A percentile compares a stretch with the other conserved stretches of the same genome.
Conservation (phyloP, 64 coral and sea anemone species). For the Dendrophyllia cribrosa region DNA sequence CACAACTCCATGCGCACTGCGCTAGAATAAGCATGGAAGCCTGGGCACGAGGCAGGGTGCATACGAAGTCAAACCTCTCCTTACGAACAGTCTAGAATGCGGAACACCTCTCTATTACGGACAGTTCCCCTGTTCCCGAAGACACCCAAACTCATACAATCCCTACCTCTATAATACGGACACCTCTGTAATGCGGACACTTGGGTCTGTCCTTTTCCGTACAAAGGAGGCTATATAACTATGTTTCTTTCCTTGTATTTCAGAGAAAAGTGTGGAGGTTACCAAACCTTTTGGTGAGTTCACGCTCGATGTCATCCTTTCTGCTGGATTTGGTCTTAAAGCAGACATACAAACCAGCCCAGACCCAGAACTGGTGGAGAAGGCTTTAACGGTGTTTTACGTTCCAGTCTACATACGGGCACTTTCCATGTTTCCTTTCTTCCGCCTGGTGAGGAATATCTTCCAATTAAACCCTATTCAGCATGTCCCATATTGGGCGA, state of each 20-base stretch:
- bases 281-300: constrained; percentile 10
- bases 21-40: too few relatives aligned
- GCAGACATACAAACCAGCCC: constrained; percentile 38
- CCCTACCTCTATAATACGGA: too few relatives aligned
- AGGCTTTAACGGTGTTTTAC: constrained; percentile 14
- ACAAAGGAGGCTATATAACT: too few relatives aligned
- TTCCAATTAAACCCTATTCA: constrained; percentile 13
- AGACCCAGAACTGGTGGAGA: constrained; percentile 33
- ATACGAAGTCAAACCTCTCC: too few relatives aligned
- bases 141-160: too few relatives aligned
- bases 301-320: constrained; percentile 17
- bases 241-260: neutral
- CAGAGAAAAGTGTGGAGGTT: constrained; percentile 36
- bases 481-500: constrained; percentile 10
- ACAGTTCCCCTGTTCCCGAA: too few relatives aligned
- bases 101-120: too few relatives aligned
- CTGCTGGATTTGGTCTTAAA: constrained; percentile 37
- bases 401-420: neutral
- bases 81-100: too few relatives aligned
- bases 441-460: neutral
- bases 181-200: too few relatives aligned
- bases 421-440: constrained; percentile 35
- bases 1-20: too few relatives aligned
- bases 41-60: too few relatives aligned
- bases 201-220: too few relatives aligned